These are phyloP conservation scores for Danaus plexippus DNA, from an alignment of 1,140 invertebrate genomes.

Conservation along the genomic window DNA sequence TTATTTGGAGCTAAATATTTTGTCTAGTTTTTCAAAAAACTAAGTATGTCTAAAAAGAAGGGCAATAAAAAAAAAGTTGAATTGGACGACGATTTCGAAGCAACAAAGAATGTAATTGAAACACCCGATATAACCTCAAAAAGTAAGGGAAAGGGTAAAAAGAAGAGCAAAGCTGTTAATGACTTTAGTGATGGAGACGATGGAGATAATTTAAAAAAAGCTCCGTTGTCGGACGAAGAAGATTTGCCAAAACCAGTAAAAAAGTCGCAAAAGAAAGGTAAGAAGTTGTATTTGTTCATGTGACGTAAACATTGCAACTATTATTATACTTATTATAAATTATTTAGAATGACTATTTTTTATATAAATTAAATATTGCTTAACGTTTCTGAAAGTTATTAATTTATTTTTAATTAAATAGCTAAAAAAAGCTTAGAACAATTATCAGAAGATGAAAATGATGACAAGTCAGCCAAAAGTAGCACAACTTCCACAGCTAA, in stretches of 20 bases:
- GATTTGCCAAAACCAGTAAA: constrained; percentile 62
- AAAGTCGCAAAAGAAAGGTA: constrained; percentile 72
- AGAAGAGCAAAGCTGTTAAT: constrained; percentile 64
- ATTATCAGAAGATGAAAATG: constrained; percentile 56
- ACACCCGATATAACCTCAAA: constrained; percentile 70
- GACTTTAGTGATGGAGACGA: constrained; percentile 72
- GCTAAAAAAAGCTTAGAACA: constrained; percentile 33
- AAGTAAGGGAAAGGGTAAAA: constrained; percentile 64
- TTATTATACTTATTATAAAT: background rate
- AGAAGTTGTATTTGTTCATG: constrained; percentile 5
- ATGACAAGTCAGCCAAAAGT: constrained; percentile 41
- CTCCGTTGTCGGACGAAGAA: constrained; percentile 66
- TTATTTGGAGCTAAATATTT: too few relatives aligned
- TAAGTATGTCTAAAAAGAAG: constrained; percentile 75
- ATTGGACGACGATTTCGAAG: constrained; percentile 73
- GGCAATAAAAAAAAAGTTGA: constrained; percentile 75
- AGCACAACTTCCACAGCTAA: constrained; percentile 42
- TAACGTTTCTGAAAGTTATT: too few relatives aligned
- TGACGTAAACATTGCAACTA: constrained; percentile 6
- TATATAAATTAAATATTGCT: too few relatives aligned
- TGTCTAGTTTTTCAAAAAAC: constrained; percentile 1
- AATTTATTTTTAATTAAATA: constrained; percentile 34
- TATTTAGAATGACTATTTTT: too few relatives aligned
- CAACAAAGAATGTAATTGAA: constrained; percentile 48
- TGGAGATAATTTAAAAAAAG: constrained; percentile 41